Evolutionary conservation across 2,888 invertebrate genomes (phyloP).

Genomic region (Busseola fusca): DNA sequence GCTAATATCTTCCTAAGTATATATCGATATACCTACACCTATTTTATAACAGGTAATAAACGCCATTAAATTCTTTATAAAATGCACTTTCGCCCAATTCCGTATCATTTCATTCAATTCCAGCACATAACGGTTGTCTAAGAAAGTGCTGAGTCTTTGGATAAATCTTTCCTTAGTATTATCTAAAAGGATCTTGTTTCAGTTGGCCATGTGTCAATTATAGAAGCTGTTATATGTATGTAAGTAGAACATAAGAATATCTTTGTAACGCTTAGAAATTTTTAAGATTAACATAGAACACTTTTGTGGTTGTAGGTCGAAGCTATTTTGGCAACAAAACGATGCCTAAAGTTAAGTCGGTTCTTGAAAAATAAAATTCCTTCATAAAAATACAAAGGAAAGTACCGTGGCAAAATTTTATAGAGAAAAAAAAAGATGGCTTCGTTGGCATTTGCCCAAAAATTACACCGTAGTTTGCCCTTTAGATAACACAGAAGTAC

Average conservation of each 20-base stretch:
- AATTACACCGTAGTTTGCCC: conserved; percentile 24
- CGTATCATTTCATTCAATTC: conserved; percentile 32
- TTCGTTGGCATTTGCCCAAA: conserved; percentile 9
- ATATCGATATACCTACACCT: not conserved
- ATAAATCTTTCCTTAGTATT: conserved; percentile 33
- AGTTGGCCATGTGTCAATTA: conserved; percentile 44
- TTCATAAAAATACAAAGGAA: conserved; percentile 9
- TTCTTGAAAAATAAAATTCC: conserved; percentile 8
- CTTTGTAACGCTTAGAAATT: conserved; percentile 24
- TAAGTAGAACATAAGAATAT: conserved; percentile 31
- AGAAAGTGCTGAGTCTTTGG: conserved; percentile 29
- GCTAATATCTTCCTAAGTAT: too few relatives aligned
- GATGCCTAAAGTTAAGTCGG: not conserved
- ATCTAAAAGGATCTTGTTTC: conserved; percentile 41
- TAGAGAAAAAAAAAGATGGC: conserved; percentile 13
- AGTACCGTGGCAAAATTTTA: conserved; percentile 4
- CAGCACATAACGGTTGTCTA: conserved; percentile 16
- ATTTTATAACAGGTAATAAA: conserved; percentile 6
- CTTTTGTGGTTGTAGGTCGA: conserved; percentile 13
- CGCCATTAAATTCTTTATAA: not conserved
- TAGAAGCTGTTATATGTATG: conserved; percentile 30
- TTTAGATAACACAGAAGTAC: conserved; percentile 36
- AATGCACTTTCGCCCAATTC: conserved; percentile 7
- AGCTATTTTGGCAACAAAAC: not conserved
- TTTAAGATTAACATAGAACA: conserved; percentile 20